Base-by-base conservation (phyloP, 2,113 vertebrate genomes). In the Daboia siamensis region DNA sequence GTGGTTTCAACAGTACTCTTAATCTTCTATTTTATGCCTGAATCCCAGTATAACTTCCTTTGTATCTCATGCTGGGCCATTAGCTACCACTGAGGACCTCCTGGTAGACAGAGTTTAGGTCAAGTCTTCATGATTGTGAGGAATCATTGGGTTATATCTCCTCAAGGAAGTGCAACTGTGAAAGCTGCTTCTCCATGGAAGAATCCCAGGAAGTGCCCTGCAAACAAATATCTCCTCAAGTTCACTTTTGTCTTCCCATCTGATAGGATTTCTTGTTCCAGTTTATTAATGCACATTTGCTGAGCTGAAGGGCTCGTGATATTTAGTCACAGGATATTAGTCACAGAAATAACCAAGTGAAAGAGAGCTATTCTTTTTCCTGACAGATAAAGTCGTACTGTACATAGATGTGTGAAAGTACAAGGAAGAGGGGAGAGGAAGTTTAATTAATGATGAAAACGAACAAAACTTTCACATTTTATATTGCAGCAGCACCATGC, bases 321-420 rank as follows among this genome's bases (percentile, higher is more conserved):
- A 21, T 94, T 95, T 94, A 95, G 91, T 95, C 96, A 95, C 33
- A 86, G 90, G 92, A 52, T 91, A 93, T 96, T 95, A 96, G 91
- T 90, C 92, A 94, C 92, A 93, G 93, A 85, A 94, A 94, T 91
- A 94, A 95, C 89, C 87, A 91, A 94, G 93, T 86, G 90, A 93
- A 56, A 64, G 74, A 80, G 69, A 94, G 91, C 92, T 93, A 87
- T 93, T 96, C 95, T 7, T 95, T 93, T 93, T 91, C 93, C 90
- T 95, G 93, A 92, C 87, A 93, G 91, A 90, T 46, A 91, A 93
- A 95, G 85, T 86, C 80, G 88, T 87, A 93, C 5, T 5, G 3
- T 84, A 29, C 85, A 51, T 51, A 74, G 44, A 51, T 29, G 2
- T 93, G 88, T 92, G 93, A 92, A 64, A 17, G 39, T 33, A 12